These are phyloP conservation scores for Progne subis DNA, from an alignment of 2,113 vertebrate species.

Conservation along the genomic window DNA sequence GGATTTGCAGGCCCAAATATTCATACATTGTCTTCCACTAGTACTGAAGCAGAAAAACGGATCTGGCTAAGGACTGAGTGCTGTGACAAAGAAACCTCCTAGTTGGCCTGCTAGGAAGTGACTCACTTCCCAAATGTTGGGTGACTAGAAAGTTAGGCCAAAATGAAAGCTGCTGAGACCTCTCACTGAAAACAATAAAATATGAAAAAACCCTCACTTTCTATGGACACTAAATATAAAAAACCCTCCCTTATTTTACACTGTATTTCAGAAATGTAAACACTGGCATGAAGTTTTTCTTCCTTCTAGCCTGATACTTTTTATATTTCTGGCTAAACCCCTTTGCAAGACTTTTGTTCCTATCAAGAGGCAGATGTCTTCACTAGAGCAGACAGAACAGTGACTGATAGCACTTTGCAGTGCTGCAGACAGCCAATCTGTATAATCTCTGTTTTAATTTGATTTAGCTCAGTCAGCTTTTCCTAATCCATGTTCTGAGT, in stretches of 20 bases:
- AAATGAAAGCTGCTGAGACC: background rate
- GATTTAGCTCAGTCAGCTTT: background rate
- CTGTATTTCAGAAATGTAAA: background rate
- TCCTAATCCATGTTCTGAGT: background rate
- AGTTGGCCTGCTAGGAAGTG: background rate
- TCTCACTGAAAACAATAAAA: background rate
- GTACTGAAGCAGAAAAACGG: background rate
- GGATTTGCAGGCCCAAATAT: background rate
- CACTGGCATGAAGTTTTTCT: background rate
- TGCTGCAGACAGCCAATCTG: background rate
- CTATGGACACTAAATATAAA: background rate
- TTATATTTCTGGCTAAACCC: background rate
- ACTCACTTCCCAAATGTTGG: background rate
- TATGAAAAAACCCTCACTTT: accelerated
- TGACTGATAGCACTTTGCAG: background rate
- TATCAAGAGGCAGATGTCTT: background rate
- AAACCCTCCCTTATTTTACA: background rate
- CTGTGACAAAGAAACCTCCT: background rate
- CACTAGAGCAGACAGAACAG: background rate
- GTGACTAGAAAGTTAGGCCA: background rate
- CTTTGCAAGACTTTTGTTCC: background rate
- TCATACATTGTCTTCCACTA: background rate
- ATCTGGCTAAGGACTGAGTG: background rate
- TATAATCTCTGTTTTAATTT: background rate
- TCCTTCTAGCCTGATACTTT: background rate